Base-by-base conservation (phyloP, 2,888 invertebrate species). In the Drosophila leonis region DNA sequence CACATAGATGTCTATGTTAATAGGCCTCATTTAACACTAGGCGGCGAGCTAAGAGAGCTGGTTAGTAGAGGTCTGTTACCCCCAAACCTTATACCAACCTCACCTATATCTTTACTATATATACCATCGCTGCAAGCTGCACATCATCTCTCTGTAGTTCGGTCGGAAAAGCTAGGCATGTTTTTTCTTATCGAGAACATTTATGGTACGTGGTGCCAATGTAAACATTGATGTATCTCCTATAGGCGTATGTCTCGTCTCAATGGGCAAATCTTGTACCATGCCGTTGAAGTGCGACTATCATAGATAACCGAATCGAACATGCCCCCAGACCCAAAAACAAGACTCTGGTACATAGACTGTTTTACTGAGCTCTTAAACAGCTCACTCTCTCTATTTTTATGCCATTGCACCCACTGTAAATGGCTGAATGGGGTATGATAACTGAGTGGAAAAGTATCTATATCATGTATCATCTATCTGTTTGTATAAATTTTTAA, bases 201-300 rank as follows among this genome's bases (percentile, higher is more conserved):
- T 80, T 66, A 42, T 78, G 78, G 76, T 76, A 65, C 60, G 64
- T 37, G 60, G 74, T 78, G 48, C 67, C 78, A 74, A 74, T 78
- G 77, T 74, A 78, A 78, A 78, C 79, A 77, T 39, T 20, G n/a
- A 37, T 54, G 27, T 54, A 27, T 12, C 37, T 54, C 37, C 10
- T 27, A 39, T 39, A 39, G 54, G 18, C 52, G 39, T 69, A 66
- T 85, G 80, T 88, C 61, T 64, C 79, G 70, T 64, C 88, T 85
- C 86, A 88, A 85, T 85, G 84, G 88, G 86, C 81, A 72, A 85
- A 88, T 85, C 84, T 88, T 85, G 84, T 85, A 75, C 66, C 66
- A 49, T 29, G 69, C 68, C 68, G 75, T 82, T 66, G 68, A 72
- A 75, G 74, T 80, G 33, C 33, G 20, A 35, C 35, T 15, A 39